Conservation (phyloP, 2,113 vertebrate genomes). For the Rhegmatorhina hoffmannsi region DNA sequence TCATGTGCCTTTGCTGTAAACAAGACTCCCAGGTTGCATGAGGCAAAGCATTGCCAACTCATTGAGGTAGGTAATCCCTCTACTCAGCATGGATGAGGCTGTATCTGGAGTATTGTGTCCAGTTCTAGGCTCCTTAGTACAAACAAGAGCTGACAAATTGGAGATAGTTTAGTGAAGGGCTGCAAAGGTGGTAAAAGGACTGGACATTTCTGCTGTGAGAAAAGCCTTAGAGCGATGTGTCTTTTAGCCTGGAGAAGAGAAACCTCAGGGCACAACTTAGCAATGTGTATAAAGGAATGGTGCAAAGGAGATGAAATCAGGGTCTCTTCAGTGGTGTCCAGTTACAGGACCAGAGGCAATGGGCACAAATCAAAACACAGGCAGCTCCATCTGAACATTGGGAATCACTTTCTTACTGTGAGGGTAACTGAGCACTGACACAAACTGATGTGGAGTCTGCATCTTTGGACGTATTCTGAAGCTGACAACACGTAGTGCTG, state of each 20-base stretch:
- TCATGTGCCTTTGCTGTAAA: neutral
- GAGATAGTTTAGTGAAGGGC: neutral
- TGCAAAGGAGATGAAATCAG: neutral
- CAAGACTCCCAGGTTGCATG: neutral
- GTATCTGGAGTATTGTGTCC: neutral
- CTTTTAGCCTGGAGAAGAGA: neutral
- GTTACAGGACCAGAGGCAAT: neutral
- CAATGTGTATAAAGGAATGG: neutral
- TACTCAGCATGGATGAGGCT: neutral
- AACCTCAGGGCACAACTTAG: neutral
- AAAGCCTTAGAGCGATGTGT: neutral
- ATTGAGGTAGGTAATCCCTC: neutral
- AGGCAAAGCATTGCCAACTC: neutral
- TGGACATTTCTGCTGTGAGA: neutral
- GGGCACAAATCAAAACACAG: neutral
- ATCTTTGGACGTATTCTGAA: neutral
- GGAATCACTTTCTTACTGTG: neutral
- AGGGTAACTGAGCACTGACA: neutral
- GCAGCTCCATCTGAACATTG: neutral
- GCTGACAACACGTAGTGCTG: rapidly evolving
- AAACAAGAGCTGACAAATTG: neutral
- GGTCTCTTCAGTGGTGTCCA: neutral
- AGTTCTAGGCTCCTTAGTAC: neutral
- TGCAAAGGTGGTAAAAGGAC: neutral
- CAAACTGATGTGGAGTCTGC: neutral